Percentiles rank a stretch among this genome's conserved stretches.
Conservation (phyloP, 2,113 vertebrate genomes). For the Proteles cristata region DNA sequence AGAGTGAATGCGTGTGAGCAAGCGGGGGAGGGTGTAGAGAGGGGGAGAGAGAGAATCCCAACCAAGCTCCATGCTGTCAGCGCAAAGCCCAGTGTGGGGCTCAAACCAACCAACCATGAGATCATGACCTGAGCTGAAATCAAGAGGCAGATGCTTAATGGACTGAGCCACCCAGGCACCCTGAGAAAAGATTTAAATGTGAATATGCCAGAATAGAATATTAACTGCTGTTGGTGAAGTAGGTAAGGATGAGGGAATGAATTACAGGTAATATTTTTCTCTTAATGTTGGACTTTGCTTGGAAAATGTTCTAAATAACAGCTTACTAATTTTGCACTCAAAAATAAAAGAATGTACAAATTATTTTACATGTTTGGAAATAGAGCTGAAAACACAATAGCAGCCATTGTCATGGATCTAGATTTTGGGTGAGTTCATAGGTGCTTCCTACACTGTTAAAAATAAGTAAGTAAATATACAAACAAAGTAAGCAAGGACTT, state of each 20-base stretch:
- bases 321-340: neutral
- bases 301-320: neutral
- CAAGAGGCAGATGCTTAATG: too few relatives aligned
- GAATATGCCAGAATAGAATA: neutral
- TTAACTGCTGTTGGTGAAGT: neutral
- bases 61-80: too few relatives aligned
- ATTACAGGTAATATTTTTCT: neutral
- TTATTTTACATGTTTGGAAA: constrained; percentile 1
- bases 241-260: neutral
- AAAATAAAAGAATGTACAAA: neutral
- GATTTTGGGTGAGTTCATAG: neutral
- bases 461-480: neutral
- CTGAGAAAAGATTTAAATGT: constrained; percentile 12
- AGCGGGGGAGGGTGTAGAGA: too few relatives aligned
- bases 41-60: too few relatives aligned
- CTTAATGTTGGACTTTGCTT: neutral
- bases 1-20: too few relatives aligned
- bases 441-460: neutral
- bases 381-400: neutral
- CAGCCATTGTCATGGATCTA: neutral
- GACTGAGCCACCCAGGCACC: too few relatives aligned
- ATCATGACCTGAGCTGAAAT: too few relatives aligned
- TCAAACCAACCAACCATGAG: too few relatives aligned
- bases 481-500: neutral
- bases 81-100: too few relatives aligned